These are phyloP conservation scores for Rhogogaster chlorosoma DNA, from an alignment of 2,888 invertebrate genomes.

Conservation along the genomic window DNA sequence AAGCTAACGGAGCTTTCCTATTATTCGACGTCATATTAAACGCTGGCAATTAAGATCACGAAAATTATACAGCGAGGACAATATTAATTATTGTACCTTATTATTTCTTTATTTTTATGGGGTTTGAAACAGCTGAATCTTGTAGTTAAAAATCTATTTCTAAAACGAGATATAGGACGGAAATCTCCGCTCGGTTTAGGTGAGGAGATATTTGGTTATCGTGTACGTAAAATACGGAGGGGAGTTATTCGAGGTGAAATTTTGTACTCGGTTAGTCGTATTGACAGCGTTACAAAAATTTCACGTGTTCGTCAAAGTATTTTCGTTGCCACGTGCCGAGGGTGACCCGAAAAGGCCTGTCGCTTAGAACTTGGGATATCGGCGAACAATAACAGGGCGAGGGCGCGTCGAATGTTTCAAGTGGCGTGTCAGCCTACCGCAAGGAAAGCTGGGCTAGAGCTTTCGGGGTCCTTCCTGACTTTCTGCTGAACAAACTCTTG, in stretches of 20 bases:
- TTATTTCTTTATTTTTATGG: not conserved
- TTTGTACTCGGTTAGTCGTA: constrained; percentile 2
- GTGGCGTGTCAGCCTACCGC: constrained; percentile 43
- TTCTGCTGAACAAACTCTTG: constrained; percentile 32
- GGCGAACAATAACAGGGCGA: constrained; percentile 29
- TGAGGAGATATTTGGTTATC: not conserved
- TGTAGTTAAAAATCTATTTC: not conserved
- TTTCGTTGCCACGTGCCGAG: constrained; percentile 23
- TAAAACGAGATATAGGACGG: not conserved
- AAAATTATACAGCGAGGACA: not conserved
- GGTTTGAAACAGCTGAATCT: not conserved
- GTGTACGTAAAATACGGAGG: not conserved
- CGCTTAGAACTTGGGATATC: constrained; percentile 5
- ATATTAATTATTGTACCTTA: not conserved
- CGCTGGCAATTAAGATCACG: not conserved
- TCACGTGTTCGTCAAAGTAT: constrained; percentile 1
- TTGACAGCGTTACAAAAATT: constrained; percentile 11
- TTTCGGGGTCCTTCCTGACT: constrained; percentile 11
- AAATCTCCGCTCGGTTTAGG: not conserved
- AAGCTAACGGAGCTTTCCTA: not conserved
- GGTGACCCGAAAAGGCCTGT: constrained; percentile 15
- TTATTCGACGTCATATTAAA: not conserved
- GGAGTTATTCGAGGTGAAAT: constrained; percentile 4
- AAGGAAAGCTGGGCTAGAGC: constrained; percentile 3
- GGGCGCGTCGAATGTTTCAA: constrained; percentile 35